Evolutionary conservation across 2,888 invertebrate genomes (phyloP).

Genomic region (Drosophila neotestacea): DNA sequence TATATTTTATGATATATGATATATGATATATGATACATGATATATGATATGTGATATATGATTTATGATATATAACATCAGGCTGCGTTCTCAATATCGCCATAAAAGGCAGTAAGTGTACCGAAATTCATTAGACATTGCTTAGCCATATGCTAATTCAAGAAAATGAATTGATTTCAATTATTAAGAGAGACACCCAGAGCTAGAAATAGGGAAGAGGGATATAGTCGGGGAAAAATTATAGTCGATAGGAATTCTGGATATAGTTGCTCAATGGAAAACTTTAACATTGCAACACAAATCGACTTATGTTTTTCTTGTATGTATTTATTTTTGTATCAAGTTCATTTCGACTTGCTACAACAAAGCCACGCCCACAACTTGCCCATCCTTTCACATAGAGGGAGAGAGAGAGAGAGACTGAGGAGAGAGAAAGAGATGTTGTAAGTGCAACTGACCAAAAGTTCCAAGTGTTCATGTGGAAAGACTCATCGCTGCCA

Average conservation of each 20-base stretch:
- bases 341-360: conserved; percentile 44
- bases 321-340: conserved; percentile 23
- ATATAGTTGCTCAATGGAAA: conserved; percentile 43
- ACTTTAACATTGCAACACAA: conserved; percentile 45
- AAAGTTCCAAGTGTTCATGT: conserved; percentile 58
- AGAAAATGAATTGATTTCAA: conserved; percentile 50
- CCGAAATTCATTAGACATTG: too few relatives aligned
- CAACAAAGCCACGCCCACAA: conserved; percentile 24
- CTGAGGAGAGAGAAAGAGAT: conserved; percentile 8
- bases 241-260: conserved; percentile 31
- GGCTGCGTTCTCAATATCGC: too few relatives aligned
- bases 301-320: conserved; percentile 48
- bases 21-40: too few relatives aligned
- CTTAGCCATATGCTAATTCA: background rate
- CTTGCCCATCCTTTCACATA: too few relatives aligned
- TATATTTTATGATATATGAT: too few relatives aligned
- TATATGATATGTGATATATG: too few relatives aligned
- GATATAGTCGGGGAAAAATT: background rate
- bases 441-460: conserved; percentile 52
- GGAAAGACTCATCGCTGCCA: conserved; percentile 56
- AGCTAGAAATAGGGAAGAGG: background rate
- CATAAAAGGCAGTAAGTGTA: too few relatives aligned
- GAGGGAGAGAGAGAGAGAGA: background rate
- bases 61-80: too few relatives aligned
- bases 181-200: conserved; percentile 8